Evolutionary conservation across 2,888 invertebrate species (phyloP).

Genomic region (Megastigmus dorsalis): DNA sequence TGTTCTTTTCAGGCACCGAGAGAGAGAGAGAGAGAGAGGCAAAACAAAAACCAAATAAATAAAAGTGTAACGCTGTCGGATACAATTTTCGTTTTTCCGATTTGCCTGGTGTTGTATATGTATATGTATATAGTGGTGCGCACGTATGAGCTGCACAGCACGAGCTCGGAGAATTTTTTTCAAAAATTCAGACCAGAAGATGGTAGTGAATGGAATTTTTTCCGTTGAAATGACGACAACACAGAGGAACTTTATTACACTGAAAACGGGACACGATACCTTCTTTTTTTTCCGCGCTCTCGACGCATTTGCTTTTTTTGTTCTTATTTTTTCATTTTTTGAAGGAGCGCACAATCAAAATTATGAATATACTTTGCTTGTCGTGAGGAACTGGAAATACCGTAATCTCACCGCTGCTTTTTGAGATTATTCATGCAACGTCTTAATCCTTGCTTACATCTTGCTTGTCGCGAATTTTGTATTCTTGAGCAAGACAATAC

Average conservation of each 20-base stretch:
- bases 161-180: too few species aligned
- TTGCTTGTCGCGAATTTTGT: too few species aligned
- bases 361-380: too few species aligned
- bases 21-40: neutral
- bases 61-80: conserved; percentile 20
- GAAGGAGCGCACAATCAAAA: too few species aligned
- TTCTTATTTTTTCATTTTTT: neutral
- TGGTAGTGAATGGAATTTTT: neutral
- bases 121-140: too few species aligned
- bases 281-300: neutral
- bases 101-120: too few species aligned
- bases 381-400: too few species aligned
- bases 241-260: neutral
- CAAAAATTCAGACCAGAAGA: neutral
- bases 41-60: neutral
- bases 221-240: neutral
- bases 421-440: too few species aligned
- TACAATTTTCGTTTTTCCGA: conserved; percentile 12
- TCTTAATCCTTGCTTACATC: too few species aligned
- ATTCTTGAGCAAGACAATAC: too few species aligned
- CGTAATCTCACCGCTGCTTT: too few species aligned
- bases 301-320: neutral
- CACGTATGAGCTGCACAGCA: too few species aligned
- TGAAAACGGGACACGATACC: neutral
- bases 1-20: neutral